A percentile compares a stretch with the other conserved stretches of the same genome.
Evolutionary conservation across 2,113 vertebrate genomes (phyloP).

Genomic region (Bubo blakistoni): DNA sequence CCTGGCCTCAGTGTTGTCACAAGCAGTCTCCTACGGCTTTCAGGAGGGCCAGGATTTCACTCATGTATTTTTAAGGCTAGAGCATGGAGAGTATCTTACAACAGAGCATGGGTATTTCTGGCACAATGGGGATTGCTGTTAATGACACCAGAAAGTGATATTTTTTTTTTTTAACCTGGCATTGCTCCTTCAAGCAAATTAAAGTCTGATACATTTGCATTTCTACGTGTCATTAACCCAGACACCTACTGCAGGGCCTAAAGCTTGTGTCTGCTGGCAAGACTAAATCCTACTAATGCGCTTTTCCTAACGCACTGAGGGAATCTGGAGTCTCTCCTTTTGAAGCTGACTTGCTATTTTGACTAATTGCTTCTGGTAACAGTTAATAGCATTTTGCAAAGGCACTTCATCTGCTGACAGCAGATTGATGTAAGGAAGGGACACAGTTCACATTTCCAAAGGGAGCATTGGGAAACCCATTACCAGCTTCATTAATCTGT

Average conservation of each 20-base stretch:
- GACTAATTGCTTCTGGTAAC: slow-evolving; percentile 60
- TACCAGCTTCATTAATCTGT: slow-evolving; percentile 65
- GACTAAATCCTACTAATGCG: slow-evolving; percentile 28
- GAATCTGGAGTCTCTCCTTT: slow-evolving; percentile 18
- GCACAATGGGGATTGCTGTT: background rate
- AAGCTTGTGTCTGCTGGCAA: background rate
- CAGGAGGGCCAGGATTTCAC: background rate
- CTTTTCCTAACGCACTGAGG: background rate
- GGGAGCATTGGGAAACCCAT: slow-evolving; percentile 49
- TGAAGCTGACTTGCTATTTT: slow-evolving; percentile 47
- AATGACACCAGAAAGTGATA: background rate
- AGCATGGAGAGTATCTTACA: background rate
- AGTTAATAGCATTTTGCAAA: slow-evolving; percentile 61
- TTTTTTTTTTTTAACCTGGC: background rate
- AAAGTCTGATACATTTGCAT: background rate
- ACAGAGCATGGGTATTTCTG: background rate
- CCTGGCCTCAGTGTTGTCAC: background rate
- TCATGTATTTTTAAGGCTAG: background rate
- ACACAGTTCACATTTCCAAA: slow-evolving; percentile 56
- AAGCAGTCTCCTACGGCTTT: background rate
- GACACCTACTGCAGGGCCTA: background rate
- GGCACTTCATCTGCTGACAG: slow-evolving; percentile 49
- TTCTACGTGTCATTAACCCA: slow-evolving; percentile 31
- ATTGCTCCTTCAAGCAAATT: slow-evolving; percentile 11
- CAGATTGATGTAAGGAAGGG: slow-evolving; percentile 61